These are phyloP conservation scores for Corythucha ciliata DNA, from an alignment of 2,888 invertebrate species.

Conservation along the genomic window DNA sequence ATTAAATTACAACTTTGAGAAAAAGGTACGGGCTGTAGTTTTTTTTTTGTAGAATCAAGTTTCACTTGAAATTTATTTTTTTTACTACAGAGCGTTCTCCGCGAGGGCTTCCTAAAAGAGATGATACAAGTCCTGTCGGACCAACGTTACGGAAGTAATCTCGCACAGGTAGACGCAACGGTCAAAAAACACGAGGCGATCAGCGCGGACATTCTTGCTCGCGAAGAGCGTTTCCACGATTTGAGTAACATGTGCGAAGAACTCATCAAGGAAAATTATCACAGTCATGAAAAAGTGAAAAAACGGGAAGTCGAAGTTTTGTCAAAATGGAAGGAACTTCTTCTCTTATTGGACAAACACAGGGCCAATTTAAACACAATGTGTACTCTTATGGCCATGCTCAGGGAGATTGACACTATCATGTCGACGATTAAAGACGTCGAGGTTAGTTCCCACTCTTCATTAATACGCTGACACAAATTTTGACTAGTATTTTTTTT, in stretches of 20 bases:
- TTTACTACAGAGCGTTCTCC: slow-evolving; percentile 60
- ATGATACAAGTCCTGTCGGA: slow-evolving; percentile 93
- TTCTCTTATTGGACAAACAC: slow-evolving; percentile 76
- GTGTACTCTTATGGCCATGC: slow-evolving; percentile 75
- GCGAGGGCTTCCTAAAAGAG: slow-evolving; percentile 92
- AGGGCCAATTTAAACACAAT: slow-evolving; percentile 63
- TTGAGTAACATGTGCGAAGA: slow-evolving; percentile 89
- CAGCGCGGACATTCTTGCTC: slow-evolving; percentile 79
- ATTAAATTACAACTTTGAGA: slow-evolving; percentile 89
- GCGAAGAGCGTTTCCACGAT: slow-evolving; percentile 88
- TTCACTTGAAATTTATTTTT: slow-evolving; percentile 7
- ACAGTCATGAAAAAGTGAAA: slow-evolving; percentile 71
- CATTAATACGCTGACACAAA: neutral
- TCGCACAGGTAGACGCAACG: slow-evolving; percentile 91
- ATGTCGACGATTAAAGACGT: slow-evolving; percentile 73
- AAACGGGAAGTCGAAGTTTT: slow-evolving; percentile 65
- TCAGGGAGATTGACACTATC: slow-evolving; percentile 86
- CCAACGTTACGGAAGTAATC: slow-evolving; percentile 79
- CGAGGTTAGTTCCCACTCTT: slow-evolving; percentile 50
- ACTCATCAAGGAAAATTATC: slow-evolving; percentile 81
- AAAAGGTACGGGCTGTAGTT: slow-evolving; percentile 53
- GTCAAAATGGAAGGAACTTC: slow-evolving; percentile 75
- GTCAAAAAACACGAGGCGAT: slow-evolving; percentile 98
- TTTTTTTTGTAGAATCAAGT: neutral
- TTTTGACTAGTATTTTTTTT: slow-evolving; percentile 16